Evolutionary conservation across 2,113 vertebrate species (phyloP), one percentile per base, ranked within the genome.

Genomic region (Dunckerocampus dactyliophorus): DNA sequence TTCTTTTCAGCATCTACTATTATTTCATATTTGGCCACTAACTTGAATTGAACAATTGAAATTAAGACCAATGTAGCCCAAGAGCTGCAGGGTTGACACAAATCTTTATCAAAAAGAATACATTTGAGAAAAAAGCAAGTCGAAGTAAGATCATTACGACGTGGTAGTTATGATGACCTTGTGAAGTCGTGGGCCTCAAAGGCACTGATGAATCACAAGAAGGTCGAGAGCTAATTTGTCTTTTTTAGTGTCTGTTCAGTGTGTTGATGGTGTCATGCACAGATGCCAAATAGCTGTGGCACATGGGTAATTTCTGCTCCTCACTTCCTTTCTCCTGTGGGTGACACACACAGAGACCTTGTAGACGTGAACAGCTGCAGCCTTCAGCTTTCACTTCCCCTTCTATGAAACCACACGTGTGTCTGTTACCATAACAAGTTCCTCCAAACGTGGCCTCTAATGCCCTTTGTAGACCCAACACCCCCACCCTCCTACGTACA

Each of bases 371-470:
- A 84, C 84, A 88, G 86, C 84, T 86, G 82, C 70, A 48, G 55
- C 71, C 79, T 53, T 75, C 63, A 62, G 78, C 80, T 87, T 83
- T 87, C 86, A 84, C 84, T 88, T 88, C 86, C 80, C 69, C 78
- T 76, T 74, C 62, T 65, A 50, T 79, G 67, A 81, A 84, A 80
- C 78, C 76, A 49, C 86, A 83, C 80, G 75, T 82, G 76, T 85
- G 80, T 88, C 84, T 79, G 80, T 84, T 82, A 88, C 80, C 86
- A 80, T 80, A 82, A 86, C 86, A 84, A 88, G 81, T 88, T 85
- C 84, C 75, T 43, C 83, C 52, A 83, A 85, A 82, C 14, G 43
- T 75, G 79, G 80, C 79, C 82, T 86, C 67, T 62, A n/a, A 47
- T 85, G 74, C 81, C 81, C 70, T 58, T 43, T 75, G 54, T 21